These are phyloP conservation scores for Labrus mixtus DNA, from an alignment of 2,113 vertebrate species.

Conservation along the genomic window DNA sequence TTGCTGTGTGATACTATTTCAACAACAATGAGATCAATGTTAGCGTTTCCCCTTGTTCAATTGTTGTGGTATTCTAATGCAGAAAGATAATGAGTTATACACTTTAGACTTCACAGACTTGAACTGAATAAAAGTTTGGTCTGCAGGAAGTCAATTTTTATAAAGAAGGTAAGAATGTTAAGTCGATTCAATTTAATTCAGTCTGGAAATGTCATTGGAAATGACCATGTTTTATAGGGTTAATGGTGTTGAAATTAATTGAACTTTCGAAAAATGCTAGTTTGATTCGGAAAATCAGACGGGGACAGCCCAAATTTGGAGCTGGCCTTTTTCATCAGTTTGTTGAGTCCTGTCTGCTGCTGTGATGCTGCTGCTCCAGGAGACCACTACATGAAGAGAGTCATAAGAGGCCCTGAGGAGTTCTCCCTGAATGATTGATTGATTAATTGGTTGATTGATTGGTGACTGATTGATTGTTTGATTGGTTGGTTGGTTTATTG, in stretches of 20 bases:
- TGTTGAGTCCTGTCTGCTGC: no score
- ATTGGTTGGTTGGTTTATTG: no score
- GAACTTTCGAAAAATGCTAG: conserved; percentile 6
- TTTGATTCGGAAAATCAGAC: neutral
- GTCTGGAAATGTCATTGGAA: conserved; percentile 12
- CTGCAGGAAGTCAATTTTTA: conserved; percentile 14
- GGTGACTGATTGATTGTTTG: no score
- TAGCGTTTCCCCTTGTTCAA: conserved; percentile 1
- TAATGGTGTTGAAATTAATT: conserved; percentile 38
- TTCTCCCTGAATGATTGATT: no score
- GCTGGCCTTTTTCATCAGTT: no score
- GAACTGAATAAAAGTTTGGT: conserved; percentile 27
- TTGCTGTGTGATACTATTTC: conserved; percentile 10
- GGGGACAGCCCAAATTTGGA: no score
- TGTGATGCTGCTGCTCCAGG: no score
- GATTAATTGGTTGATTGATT: no score
- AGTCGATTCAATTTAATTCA: conserved; percentile 35
- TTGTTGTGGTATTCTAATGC: conserved; percentile 24
- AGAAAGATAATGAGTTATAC: neutral
- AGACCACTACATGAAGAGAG: no score
- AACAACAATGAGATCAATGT: conserved; percentile 34
- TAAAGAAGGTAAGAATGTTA: neutral
- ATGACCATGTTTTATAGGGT: conserved; percentile 13
- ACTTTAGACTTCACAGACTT: conserved; percentile 6
- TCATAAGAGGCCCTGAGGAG: no score